phyloP scores from a whole-genome alignment of 2,797 vertebrate species.

The Stomatorhinus walkeri region DNA sequence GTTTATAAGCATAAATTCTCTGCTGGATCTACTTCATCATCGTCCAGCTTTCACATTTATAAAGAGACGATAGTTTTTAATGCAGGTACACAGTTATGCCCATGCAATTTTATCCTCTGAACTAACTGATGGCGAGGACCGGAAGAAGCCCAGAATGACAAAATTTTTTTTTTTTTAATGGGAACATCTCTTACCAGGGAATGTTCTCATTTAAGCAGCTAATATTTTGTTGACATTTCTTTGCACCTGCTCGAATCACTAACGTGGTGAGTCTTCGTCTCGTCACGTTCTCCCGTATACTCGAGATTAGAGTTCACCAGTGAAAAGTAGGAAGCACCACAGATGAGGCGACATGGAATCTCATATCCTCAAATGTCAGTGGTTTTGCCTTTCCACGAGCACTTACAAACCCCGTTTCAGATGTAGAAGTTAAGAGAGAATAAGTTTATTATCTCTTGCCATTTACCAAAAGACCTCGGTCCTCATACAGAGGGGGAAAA shows the following conservation, averaged over 20 bases:
- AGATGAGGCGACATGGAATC: background rate
- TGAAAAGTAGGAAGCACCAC: background rate
- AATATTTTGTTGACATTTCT: background rate
- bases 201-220: background rate
- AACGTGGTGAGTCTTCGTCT: background rate
- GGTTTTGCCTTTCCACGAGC: background rate
- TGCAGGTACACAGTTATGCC: background rate
- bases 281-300: background rate
- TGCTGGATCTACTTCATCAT: background rate
- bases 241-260: background rate
- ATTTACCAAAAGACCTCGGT: constrained; percentile 11
- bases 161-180: background rate
- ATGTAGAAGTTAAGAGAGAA: constrained; percentile 15
- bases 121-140: background rate
- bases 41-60: background rate
- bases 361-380: constrained; percentile 10
- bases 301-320: background rate
- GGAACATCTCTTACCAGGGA: background rate
- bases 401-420: background rate
- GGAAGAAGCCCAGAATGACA: background rate
- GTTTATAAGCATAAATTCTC: background rate
- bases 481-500: background rate
- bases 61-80: background rate
- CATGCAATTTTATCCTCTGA: background rate
- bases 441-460: constrained; percentile 11